Base-by-base conservation (phyloP, 2,888 invertebrate genomes). In the Cheilosia scutellata region DNA sequence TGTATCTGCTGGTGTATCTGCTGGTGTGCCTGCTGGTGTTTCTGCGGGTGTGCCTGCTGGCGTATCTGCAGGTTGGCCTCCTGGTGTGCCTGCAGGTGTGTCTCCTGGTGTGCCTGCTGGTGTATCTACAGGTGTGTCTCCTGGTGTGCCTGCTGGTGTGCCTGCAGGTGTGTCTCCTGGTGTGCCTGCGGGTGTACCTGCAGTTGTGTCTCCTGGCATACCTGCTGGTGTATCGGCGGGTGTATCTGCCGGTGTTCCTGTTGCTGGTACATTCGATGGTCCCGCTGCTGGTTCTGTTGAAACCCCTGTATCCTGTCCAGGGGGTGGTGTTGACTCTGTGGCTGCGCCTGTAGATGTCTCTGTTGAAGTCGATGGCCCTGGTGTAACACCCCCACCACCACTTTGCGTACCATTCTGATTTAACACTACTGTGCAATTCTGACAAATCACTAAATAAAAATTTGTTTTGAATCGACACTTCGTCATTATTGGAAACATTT, bases 371-470 rank as follows among this genome's bases (percentile, higher is more conserved):
- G 31, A 20, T 33, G 42, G n/a, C 13, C 13, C 42, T 2, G 31
- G 37, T 4, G 37, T 37, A 4, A 7, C 44, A 47, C 5, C 16
- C 6, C 44, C 5, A 16, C 16, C 7, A 0, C n/a, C 44, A 47
- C 7, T 7, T 20, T 47, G 44, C 2, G 44, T 47, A 3, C 2
- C 16, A 13, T 29, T 44, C 20, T n/a, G 20, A 37, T 57, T 55
- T 3, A 70, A 5, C 7, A 70, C 44, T 5, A 70, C 31, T n/a
- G 68, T 70, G 31, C 68, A 70, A 5, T 70, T 70, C 5, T 20
- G 25, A 11, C 68, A 68, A 42, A 68, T 42, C 9, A 68, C 68
- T 68, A 13, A n/a, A 60, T 68, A 13, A n/a, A 60, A 0, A 47
- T n/a, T 49, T 13, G 4, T 20, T 1, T n/a, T n/a, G n/a, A 7